A percentile compares a stretch with the other conserved stretches of the same genome.
Conservation (phyloP, 2,797 vertebrate genomes). For the Falco cherrug region DNA sequence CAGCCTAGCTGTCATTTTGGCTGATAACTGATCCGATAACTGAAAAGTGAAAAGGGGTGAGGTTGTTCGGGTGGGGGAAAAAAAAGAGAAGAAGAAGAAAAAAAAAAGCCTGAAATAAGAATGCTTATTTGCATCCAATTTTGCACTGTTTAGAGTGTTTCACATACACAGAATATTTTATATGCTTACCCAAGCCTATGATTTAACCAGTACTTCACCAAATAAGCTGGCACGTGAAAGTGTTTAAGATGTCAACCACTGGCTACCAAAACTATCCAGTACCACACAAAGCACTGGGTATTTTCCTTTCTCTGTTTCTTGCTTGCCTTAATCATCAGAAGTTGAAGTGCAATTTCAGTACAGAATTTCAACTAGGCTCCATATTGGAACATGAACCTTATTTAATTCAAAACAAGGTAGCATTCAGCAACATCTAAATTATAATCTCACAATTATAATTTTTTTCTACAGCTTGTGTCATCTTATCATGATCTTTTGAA, state of each 20-base stretch:
- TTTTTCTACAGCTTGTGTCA: neutral
- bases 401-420: constrained; percentile 47
- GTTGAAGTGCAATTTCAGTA: neutral
- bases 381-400: neutral
- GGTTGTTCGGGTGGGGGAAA: neutral
- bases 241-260: neutral
- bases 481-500: constrained; percentile 31
- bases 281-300: neutral
- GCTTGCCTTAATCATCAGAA: neutral
- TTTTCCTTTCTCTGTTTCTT: neutral
- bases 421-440: constrained; percentile 47
- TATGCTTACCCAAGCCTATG: neutral
- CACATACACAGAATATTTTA: neutral
- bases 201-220: neutral
- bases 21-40: neutral
- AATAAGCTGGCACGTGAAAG: neutral
- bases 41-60: neutral
- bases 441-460: constrained; percentile 56
- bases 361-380: neutral
- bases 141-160: neutral
- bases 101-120: neutral
- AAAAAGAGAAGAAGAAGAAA: too few species aligned
- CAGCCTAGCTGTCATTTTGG: neutral
- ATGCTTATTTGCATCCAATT: neutral
- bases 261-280: neutral